Conservation (phyloP, 1,140 invertebrate species). For the Myzus persicae region DNA sequence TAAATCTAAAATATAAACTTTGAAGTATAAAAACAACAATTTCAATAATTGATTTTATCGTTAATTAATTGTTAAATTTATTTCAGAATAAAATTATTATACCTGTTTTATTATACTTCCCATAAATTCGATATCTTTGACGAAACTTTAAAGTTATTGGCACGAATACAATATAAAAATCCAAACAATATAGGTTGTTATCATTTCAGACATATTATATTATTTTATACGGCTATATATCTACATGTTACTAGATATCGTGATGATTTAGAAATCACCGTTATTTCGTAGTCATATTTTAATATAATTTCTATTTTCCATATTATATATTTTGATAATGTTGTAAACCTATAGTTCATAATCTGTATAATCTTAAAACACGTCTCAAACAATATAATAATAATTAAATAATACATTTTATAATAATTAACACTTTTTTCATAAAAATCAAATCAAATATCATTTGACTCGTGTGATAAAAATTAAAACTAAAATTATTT, state of each 20-base stretch:
- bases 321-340: not conserved
- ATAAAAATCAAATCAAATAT: not conserved
- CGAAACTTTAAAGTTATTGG: not conserved
- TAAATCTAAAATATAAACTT: conserved; percentile 7
- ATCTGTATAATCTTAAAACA: not conserved
- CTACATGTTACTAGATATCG: not conserved
- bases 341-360: not conserved
- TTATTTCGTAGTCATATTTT: not conserved
- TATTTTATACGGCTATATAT: too few species aligned
- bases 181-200: too few species aligned
- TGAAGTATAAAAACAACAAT: not conserved
- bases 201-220: not conserved
- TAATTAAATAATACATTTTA: not conserved
- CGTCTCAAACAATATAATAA: not conserved
- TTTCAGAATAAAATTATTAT: not conserved
- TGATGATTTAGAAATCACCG: not conserved
- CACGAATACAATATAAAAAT: not conserved
- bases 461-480: not conserved
- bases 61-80: not conserved
- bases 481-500: not conserved
- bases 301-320: not conserved
- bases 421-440: not conserved
- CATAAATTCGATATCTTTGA: not conserved
- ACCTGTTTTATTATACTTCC: not conserved
- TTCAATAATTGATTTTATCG: not conserved